Conservation (phyloP, 2,113 vertebrate genomes). For the Engystomops pustulosus region DNA sequence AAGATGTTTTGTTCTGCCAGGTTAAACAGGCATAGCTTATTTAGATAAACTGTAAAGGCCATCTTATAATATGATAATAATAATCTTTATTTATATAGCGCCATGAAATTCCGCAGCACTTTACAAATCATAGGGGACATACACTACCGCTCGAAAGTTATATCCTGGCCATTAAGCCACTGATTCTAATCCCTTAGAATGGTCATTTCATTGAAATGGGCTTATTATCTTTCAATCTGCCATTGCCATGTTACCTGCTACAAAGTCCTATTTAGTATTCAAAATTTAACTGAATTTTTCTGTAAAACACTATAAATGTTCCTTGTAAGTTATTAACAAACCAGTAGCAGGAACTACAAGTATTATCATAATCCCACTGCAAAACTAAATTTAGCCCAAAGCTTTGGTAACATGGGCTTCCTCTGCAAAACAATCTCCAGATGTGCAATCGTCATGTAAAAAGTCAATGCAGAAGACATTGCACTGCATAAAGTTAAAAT, state of each 20-base stretch:
- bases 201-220: background rate
- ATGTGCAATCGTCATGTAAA: background rate
- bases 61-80: background rate
- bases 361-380: background rate
- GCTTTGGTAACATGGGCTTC: background rate
- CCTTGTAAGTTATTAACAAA: background rate
- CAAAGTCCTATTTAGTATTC: too few relatives aligned
- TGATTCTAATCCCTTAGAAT: background rate
- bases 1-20: conserved; percentile 1
- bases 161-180: background rate
- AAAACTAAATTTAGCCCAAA: background rate
- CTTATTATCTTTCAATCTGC: too few relatives aligned
- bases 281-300: too few relatives aligned
- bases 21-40: background rate
- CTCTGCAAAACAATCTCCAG: background rate
- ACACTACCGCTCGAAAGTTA: background rate
- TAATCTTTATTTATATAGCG: too few relatives aligned
- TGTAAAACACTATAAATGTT: too few relatives aligned
- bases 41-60: background rate
- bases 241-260: too few relatives aligned
- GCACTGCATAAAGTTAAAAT: too few relatives aligned
- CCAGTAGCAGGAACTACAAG: background rate
- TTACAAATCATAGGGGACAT: too few relatives aligned
- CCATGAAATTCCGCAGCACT: too few relatives aligned
- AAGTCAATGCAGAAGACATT: too few relatives aligned